phyloP scores from a whole-genome alignment of 2,888 invertebrate genomes.

The Apocheima hispidaria region DNA sequence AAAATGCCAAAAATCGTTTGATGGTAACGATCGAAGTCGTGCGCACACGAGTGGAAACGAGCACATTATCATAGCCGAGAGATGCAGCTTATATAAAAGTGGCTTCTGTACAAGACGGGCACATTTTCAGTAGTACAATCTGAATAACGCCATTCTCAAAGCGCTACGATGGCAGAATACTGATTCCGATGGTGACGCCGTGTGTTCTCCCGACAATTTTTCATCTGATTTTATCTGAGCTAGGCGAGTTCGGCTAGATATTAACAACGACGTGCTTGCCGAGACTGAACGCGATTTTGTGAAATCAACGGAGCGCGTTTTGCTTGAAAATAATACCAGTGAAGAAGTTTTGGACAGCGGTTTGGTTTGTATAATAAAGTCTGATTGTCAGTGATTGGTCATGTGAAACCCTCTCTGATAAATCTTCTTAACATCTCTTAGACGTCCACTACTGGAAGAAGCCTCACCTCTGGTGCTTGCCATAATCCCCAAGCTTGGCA shows the following conservation, averaged over 20 bases:
- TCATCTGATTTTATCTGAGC: conserved; percentile 35
- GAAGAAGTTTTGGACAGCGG: background rate
- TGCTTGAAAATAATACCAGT: background rate
- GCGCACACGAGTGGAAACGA: too few relatives aligned
- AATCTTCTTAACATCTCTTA: too few relatives aligned
- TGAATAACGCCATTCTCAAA: conserved; percentile 38
- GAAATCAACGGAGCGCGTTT: conserved; percentile 10
- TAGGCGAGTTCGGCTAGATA: conserved; percentile 11
- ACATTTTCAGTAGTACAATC: conserved; percentile 31
- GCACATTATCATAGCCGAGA: background rate
- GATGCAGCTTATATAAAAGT: conserved; percentile 7
- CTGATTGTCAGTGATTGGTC: too few relatives aligned
- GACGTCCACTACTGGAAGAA: too few relatives aligned
- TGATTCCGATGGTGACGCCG: conserved; percentile 28
- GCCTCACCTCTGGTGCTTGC: too few relatives aligned
- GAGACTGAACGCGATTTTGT: conserved; percentile 12
- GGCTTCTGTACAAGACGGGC: background rate
- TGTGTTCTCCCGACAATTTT: conserved; percentile 37
- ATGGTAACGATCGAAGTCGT: too few relatives aligned
- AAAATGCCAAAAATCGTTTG: too few relatives aligned
- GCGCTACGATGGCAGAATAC: conserved; percentile 38
- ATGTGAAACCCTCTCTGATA: too few relatives aligned
- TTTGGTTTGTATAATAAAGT: too few relatives aligned
- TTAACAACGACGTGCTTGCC: conserved; percentile 20
- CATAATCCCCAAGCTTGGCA: too few relatives aligned